phyloP scores from a whole-genome alignment of 2,797 vertebrate species.

The Cuculus canorus region DNA sequence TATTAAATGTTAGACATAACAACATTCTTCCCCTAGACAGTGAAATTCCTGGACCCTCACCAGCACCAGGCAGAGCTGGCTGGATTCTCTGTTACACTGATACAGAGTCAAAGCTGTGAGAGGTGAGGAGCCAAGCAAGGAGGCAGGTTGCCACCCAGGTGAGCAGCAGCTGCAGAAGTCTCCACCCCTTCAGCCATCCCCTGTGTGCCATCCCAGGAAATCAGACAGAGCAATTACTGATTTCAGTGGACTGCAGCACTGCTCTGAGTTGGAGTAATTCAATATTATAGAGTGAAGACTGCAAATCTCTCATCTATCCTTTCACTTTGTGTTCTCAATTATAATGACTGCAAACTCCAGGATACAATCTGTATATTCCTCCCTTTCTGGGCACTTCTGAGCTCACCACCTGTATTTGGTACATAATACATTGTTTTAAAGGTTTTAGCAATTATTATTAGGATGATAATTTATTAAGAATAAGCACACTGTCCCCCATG shows the following conservation, averaged over 20 bases:
- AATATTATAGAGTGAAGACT: not conserved
- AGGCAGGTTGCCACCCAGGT: not conserved
- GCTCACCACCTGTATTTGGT: not conserved
- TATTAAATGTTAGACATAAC: constrained; percentile 58
- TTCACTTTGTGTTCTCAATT: not conserved
- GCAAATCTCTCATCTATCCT: not conserved
- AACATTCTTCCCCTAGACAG: constrained; percentile 48
- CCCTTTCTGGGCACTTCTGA: not conserved
- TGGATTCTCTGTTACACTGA: not conserved
- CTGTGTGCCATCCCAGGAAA: not conserved
- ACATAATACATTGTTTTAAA: not conserved
- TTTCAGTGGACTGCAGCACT: not conserved
- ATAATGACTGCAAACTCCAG: not conserved
- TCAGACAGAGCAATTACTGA: accelerated
- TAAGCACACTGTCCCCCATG: not conserved
- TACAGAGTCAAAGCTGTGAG: accelerated
- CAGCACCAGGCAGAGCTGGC: not conserved
- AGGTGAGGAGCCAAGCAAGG: accelerated
- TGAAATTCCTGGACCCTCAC: not conserved
- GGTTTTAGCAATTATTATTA: constrained; percentile 9
- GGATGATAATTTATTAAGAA: constrained; percentile 15
- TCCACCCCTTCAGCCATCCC: accelerated
- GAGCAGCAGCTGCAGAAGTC: not conserved
- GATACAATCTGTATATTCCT: not conserved
- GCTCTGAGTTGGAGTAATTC: not conserved